These are phyloP conservation scores for Dolomedes plantarius DNA, from an alignment of 2,888 invertebrate species.

Conservation along the genomic window DNA sequence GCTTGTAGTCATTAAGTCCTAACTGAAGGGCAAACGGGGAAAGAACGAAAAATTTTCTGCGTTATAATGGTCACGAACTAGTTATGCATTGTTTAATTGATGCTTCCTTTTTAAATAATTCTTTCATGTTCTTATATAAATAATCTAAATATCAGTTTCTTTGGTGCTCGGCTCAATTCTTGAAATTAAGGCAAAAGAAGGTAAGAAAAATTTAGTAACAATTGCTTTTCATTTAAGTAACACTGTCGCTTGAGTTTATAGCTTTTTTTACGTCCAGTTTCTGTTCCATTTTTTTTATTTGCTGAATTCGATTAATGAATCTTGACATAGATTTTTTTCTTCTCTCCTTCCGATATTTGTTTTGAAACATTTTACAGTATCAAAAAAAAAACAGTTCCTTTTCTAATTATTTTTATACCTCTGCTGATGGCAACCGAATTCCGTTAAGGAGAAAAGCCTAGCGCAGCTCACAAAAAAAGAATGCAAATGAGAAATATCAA, in stretches of 20 bases:
- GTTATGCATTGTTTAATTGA: slow-evolving; percentile 51
- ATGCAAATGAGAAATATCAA: too few species aligned
- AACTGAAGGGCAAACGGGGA: slow-evolving; percentile 38
- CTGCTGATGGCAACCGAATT: too few species aligned
- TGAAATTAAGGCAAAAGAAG: slow-evolving; percentile 17
- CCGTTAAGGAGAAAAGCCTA: too few species aligned
- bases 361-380: too few species aligned
- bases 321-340: not conserved
- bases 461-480: too few species aligned
- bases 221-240: slow-evolving; percentile 33
- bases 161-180: slow-evolving; percentile 13
- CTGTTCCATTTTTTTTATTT: not conserved
- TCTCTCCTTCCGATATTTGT: too few species aligned
- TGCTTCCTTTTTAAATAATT: slow-evolving; percentile 53
- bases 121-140: slow-evolving; percentile 25
- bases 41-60: slow-evolving; percentile 43
- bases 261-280: not conserved
- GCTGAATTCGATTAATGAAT: too few species aligned
- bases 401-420: too few species aligned
- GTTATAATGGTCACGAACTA: slow-evolving; percentile 51
- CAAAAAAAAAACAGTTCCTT: too few species aligned
- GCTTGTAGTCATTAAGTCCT: slow-evolving; percentile 41
- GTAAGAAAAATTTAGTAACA: slow-evolving; percentile 29
- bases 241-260: slow-evolving; percentile 53
- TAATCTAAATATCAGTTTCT: slow-evolving; percentile 29